Evolutionary conservation across 2,797 vertebrate genomes (phyloP), one percentile per base, ranked within the genome.

Genomic region (Mus caroli): DNA sequence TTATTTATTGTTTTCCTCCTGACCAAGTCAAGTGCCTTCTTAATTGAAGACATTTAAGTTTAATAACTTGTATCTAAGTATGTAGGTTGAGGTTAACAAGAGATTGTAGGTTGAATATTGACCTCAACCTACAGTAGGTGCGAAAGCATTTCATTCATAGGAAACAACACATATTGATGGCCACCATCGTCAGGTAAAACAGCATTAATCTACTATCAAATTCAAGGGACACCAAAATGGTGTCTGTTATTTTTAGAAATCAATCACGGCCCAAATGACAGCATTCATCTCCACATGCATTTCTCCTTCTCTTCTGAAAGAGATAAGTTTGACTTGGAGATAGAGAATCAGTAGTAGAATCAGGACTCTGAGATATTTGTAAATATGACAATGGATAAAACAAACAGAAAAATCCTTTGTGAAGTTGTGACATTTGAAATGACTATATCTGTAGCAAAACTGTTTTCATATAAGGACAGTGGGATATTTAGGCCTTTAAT

Each of bases 181-280:
- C 26, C 62, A 28, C 76, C 94, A 79, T 94, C 58, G 91, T 77
- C 84, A 60, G 56, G 85, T 71, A 92, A 67, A 95, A 91, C 46
- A 94, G 56, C 85, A 97, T 91, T 95, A 92, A 97, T 92, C 92
- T 75, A 86, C 83, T 82, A 89, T 91, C 91, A 90, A 92, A 96
- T 96, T 97, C 97, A 92, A 89, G 69, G 8, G 95, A 83, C 40
- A 91, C 80, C 58, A 67, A 91, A 97, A 89, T 87, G 71, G 91
- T 87, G 83, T 92, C 88, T 60, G 64, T 94, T 96, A 91, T 77
- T 92, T 95, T 85, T 13, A 95, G 84, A 84, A 94, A 97, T 89
- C 79, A 93, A 93, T 96, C 92, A 80, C 9, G 83, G 50, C 40
- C 79, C 75, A 93, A 96, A 95, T 95, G 91, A 97, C 91, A 84